A percentile compares a stretch with the other conserved stretches of the same genome.
These are phyloP conservation scores for Cataglyphis livida DNA, from an alignment of 2,888 invertebrate genomes.

Conservation along the genomic window DNA sequence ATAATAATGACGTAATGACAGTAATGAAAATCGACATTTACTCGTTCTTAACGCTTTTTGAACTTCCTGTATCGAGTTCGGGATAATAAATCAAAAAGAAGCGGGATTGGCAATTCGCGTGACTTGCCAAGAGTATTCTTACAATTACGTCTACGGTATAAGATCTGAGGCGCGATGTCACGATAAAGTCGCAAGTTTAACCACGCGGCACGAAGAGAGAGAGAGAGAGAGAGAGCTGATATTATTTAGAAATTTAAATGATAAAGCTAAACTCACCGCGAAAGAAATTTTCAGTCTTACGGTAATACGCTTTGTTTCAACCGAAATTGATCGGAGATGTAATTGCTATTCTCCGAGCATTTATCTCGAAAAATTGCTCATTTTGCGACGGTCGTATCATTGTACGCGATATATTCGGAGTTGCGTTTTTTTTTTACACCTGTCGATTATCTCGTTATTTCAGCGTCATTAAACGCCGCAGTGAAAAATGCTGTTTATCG, in stretches of 20 bases:
- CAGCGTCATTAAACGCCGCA: conserved; percentile 26
- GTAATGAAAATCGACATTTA: neutral
- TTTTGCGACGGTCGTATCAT: conserved; percentile 15
- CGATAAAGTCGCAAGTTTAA: conserved; percentile 32
- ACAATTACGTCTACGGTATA: conserved; percentile 35
- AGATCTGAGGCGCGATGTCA: conserved; percentile 17
- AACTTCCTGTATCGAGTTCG: neutral
- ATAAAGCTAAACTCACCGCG: conserved; percentile 17
- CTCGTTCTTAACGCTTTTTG: neutral
- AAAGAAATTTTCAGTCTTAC: conserved; percentile 24
- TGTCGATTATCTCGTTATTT: conserved; percentile 42
- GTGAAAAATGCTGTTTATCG: conserved; percentile 39
- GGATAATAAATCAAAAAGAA: conserved; percentile 29
- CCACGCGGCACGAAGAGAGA: conserved; percentile 3
- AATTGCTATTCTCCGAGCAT: conserved; percentile 3
- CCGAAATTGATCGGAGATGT: conserved; percentile 34
- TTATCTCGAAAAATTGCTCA: conserved; percentile 19
- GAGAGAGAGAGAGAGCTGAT: neutral
- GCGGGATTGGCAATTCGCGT: conserved; percentile 38
- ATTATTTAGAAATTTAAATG: conserved; percentile 44
- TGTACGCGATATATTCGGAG: neutral
- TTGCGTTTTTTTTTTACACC: conserved; percentile 18
- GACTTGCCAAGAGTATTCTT: conserved; percentile 36
- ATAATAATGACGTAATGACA: neutral
- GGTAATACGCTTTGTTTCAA: neutral